Evolutionary conservation across 53 echinoderm and acorn worm genomes (phyloP), one percentile per base, ranked within the genome.

Genomic region (Holothuria scabra): DNA sequence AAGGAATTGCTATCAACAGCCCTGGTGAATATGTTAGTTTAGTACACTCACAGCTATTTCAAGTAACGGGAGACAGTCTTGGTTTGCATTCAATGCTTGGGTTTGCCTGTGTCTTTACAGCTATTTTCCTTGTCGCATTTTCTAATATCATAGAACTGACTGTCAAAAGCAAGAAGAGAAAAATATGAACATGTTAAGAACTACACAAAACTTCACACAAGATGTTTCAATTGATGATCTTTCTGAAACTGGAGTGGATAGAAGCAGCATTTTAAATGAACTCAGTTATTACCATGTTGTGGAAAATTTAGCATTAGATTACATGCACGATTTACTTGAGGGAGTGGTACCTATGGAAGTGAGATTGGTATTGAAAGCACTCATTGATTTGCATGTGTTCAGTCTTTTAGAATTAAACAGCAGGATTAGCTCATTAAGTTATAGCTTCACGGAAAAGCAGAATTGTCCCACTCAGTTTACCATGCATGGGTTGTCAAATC

Each of bases 251-350:
- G 48, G 13, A n/a, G 28, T 62, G 8, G 23, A 12, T 25, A 8
- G 10, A 62, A 28, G 8, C 62, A 46, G 88, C 31, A 62, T 61
- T 88, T 19, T 88, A 76, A 30, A 32, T 76, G 0, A 89, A 31
- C 44, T 85, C 13, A 69, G 24, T 44, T 65, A 68, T 30, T 89
- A 78, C 80, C 89, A 89, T 85, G 89, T 85, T 4, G 59, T 60
- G 41, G 60, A 80, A 46, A 89, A 85, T n/a, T 68, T 21, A 44
- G 85, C 70, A 46, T 67, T 80, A 79, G 85, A 89, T 79, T 59
- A 80, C 34, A 89, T 89, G 85, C 89, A 89, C 60, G 85, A 89
- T 63, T 89, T 89, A 60, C 70, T 89, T 60, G 89, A 89, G 69
- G 89, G 89, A 37, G 25, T 89, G 33, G 60, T 89, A 44, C 85